phyloP scores from a whole-genome alignment of 1,140 invertebrate species.

The Calosoma granatense region DNA sequence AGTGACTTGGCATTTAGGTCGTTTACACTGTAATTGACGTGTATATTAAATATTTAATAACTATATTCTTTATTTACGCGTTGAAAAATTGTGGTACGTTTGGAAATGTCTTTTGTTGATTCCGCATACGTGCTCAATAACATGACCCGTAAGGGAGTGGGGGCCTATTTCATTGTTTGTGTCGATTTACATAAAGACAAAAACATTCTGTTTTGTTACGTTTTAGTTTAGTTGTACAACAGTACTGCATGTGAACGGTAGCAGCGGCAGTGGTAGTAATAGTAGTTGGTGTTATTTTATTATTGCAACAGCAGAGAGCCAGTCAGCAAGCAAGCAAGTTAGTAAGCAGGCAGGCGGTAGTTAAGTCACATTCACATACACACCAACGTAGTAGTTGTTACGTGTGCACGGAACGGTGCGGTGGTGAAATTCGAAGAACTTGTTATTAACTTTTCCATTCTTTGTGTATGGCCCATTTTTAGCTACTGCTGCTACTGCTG shows the following conservation, averaged over 20 bases:
- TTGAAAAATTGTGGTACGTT: not conserved
- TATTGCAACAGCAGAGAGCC: no score
- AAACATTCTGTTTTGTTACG: slow-evolving; percentile 1
- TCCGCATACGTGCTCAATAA: slow-evolving; percentile 1
- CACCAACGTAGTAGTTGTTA: no score
- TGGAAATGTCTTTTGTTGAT: not conserved
- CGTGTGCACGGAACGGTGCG: no score
- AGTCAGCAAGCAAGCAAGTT: no score
- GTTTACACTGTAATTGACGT: not conserved
- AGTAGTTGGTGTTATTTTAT: no score
- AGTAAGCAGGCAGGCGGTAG: no score
- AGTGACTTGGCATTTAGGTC: not conserved
- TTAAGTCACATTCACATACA: no score
- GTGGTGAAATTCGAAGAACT: not conserved
- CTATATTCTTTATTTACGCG: not conserved
- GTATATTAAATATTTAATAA: slow-evolving; percentile 2
- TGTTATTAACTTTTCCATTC: not conserved
- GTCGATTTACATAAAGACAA: not conserved
- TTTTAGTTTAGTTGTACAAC: no score
- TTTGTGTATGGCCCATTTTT: slow-evolving; percentile 5
- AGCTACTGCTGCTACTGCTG: not conserved
- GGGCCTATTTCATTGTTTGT: not conserved
- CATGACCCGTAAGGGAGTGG: not conserved
- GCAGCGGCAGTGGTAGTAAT: no score
- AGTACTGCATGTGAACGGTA: no score